Percentiles rank a stretch among this genome's conserved stretches.
Conservation (phyloP, 2,888 invertebrate species). For the Nomada goodeniana region DNA sequence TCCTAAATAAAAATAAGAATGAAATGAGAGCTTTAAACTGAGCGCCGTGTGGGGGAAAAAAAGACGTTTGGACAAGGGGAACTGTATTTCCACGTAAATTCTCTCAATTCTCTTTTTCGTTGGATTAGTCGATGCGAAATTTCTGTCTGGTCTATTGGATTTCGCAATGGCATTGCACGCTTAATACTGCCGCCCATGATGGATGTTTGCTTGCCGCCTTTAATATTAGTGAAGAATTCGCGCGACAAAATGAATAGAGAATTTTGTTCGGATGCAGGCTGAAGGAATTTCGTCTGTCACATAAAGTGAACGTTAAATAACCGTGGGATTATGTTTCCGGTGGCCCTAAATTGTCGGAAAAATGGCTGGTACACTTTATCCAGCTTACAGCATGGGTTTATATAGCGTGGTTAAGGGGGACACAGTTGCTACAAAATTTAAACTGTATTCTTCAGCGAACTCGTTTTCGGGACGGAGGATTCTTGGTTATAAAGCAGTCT, state of each 20-base stretch:
- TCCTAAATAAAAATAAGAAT: background rate
- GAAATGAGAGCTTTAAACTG: background rate
- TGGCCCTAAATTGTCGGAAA: background rate
- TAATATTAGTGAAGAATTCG: background rate
- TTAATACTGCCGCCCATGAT: background rate
- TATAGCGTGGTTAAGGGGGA: background rate
- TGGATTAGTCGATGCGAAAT: background rate
- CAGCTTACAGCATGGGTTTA: background rate
- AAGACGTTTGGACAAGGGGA: background rate
- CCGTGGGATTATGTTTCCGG: background rate
- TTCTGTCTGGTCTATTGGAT: background rate
- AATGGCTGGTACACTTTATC: constrained; percentile 1
- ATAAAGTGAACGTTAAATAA: constrained; percentile 3
- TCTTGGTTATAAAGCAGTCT: background rate
- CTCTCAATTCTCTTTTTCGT: background rate
- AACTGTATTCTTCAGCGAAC: background rate
- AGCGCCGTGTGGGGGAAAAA: background rate
- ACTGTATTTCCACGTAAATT: background rate
- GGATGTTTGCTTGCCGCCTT: background rate
- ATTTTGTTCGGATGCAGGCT: background rate
- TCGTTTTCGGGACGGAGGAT: background rate
- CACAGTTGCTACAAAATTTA: background rate
- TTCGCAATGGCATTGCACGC: background rate
- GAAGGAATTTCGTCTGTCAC: background rate
- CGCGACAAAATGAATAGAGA: no score